Conservation (phyloP, 2,888 invertebrate genomes). For the Ischnus inquisitorius region DNA sequence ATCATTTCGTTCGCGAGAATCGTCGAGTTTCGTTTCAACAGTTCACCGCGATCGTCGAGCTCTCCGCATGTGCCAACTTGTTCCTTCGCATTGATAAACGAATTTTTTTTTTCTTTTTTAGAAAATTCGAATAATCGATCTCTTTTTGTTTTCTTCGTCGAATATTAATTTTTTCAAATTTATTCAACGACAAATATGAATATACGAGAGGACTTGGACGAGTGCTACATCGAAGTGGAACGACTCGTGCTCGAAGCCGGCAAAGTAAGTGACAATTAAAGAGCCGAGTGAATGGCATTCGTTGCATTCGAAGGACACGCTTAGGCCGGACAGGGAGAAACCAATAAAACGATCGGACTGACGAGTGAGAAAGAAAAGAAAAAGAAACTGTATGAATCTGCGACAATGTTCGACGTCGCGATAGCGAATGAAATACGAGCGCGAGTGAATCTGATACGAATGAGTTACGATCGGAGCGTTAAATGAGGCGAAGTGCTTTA, state of each 20-base stretch:
- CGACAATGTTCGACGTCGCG: background rate
- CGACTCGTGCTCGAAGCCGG: slow-evolving; percentile 85
- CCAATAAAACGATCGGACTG: background rate
- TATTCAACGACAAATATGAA: slow-evolving; percentile 26
- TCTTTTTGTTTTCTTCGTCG: background rate
- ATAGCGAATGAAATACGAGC: background rate
- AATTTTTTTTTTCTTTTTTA: background rate
- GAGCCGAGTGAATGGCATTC: slow-evolving; percentile 44
- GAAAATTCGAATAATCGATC: background rate
- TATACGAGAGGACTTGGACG: slow-evolving; percentile 79
- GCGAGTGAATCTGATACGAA: background rate
- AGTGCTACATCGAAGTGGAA: slow-evolving; percentile 84
- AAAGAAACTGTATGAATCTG: too few species aligned
- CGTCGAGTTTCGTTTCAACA: slow-evolving; percentile 39
- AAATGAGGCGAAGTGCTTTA: background rate
- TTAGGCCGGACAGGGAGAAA: background rate
- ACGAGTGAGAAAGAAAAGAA: background rate
- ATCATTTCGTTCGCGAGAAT: slow-evolving; percentile 26
- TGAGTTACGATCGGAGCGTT: slow-evolving; percentile 4
- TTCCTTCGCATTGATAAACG: background rate
- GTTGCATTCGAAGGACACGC: slow-evolving; percentile 22
- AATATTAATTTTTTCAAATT: background rate
- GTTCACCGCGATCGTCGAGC: background rate
- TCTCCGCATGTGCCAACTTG: background rate
- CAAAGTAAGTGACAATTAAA: slow-evolving; percentile 81